Evolutionary conservation across 2,888 invertebrate species (phyloP).

Genomic region (Tetragonula carbonaria): DNA sequence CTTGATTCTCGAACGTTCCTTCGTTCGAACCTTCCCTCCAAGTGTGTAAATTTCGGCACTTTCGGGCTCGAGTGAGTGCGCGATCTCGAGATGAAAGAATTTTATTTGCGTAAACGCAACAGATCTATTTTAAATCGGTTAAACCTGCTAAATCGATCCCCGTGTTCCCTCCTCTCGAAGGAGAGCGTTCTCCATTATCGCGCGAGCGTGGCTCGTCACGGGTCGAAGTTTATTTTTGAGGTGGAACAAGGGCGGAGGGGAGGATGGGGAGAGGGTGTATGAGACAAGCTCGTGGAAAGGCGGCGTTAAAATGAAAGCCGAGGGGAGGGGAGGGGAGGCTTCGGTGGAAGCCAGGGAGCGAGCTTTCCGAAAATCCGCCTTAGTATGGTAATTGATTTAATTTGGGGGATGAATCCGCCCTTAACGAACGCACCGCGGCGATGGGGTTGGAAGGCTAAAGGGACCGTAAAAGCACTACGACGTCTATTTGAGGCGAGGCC

Average conservation of each 20-base stretch:
- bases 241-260: constrained; percentile 16
- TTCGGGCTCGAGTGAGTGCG: no score
- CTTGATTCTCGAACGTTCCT: no score
- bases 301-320: constrained; percentile 66
- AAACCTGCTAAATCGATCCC: neutral
- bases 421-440: constrained; percentile 80
- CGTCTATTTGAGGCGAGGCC: constrained; percentile 75
- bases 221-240: constrained; percentile 67
- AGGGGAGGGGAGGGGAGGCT: constrained; percentile 58
- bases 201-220: constrained; percentile 28
- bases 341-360: constrained; percentile 64
- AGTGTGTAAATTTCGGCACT: no score
- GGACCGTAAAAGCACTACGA: constrained; percentile 78
- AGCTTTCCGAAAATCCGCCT: constrained; percentile 80
- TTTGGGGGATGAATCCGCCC: constrained; percentile 82
- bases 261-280: constrained; percentile 36
- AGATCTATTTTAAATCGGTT: neutral
- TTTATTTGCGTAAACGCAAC: neutral
- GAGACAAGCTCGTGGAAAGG: constrained; percentile 71
- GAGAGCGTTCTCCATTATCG: constrained; percentile 21
- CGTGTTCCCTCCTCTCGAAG: neutral
- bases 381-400: constrained; percentile 83
- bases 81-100: no score
- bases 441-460: constrained; percentile 79
- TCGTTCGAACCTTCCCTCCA: no score